Percentiles rank a stretch among this genome's conserved stretches.
phyloP scores from a whole-genome alignment of 2,888 invertebrate species.

The Agrochola lota region DNA sequence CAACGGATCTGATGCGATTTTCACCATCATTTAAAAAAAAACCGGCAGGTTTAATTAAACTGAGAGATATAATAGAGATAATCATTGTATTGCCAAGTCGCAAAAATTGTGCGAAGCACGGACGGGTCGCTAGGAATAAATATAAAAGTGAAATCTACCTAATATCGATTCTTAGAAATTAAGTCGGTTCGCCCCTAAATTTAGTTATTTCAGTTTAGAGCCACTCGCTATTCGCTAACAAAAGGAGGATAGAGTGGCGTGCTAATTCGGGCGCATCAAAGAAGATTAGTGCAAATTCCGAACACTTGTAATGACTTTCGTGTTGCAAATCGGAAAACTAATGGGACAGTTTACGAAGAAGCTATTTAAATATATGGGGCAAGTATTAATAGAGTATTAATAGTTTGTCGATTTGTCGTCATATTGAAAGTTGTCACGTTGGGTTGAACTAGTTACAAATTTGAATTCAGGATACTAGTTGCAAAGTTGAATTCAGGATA shows the following conservation, averaged over 20 bases:
- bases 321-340: slow-evolving; percentile 45
- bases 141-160: background rate
- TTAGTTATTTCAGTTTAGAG: slow-evolving; percentile 9
- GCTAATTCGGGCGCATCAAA: slow-evolving; percentile 19
- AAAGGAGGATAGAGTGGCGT: background rate
- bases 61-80: background rate
- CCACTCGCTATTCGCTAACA: slow-evolving; percentile 1
- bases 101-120: background rate
- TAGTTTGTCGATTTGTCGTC: slow-evolving; percentile 19
- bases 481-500: background rate
- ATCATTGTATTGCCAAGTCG: background rate
- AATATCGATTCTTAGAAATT: background rate
- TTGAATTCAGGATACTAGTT: too few species aligned
- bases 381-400: slow-evolving; percentile 6
- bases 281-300: slow-evolving; percentile 45
- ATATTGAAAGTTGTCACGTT: background rate
- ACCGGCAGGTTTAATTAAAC: background rate
- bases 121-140: background rate
- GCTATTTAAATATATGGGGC: slow-evolving; percentile 1
- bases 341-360: slow-evolving; percentile 45
- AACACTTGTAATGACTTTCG: slow-evolving; percentile 45
- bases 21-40: background rate
- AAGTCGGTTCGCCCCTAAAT: background rate
- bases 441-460: background rate
- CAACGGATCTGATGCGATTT: background rate